Base-by-base conservation (phyloP, 2,113 vertebrate genomes). In the Cranoglanis bouderius region DNA sequence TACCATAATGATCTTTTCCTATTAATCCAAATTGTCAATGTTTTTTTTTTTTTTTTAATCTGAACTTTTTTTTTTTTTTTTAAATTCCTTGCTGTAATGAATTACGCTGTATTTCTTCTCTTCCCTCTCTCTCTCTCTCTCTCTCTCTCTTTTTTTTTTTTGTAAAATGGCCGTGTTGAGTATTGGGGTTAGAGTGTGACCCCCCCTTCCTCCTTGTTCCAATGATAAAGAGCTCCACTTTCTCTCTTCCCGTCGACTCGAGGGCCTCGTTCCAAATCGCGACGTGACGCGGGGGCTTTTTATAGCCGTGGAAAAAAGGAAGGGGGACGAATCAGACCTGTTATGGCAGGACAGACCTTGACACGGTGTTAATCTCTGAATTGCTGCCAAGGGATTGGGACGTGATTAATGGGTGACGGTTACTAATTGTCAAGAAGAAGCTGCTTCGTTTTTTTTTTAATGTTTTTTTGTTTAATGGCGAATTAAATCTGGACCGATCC, bases 241-340 rank as follows among this genome's bases (percentile, higher is more conserved):
- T 89, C 61, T 81, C 46, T 82, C 81, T 82, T 57, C 26, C 53
- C 40, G 75, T 74, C 78, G 84, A 83, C 86, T 90, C 86, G 53
- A 87, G 88, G 88, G 90, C 87, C 84, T 85, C 89, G 87, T 92
- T 88, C 90, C 88, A 84, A 77, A 91, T 89, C 88, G 80, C 78
- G 53, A 88, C 72, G 87, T 77, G 77, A 72, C 46, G 65, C 67
- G 63, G 46, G 78, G 88, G 85, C 88, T 90, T 88, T 92, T 90
- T 86, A 90, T 91, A 88, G 72, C 84, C 18, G 18, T 1, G n/a
- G 63, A 46, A 51, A 75, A 63, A 61, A 86, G 84, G 38, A 43
- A 80, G 86, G 9, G 74, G 74, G 86, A 65, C 43, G 43, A 51
- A 61, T 78, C 85, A 49, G 82, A 74, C 72, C 82, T 85, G 78